Base-by-base conservation (phyloP, 2,113 vertebrate species). In the Salvelinus namaycush region DNA sequence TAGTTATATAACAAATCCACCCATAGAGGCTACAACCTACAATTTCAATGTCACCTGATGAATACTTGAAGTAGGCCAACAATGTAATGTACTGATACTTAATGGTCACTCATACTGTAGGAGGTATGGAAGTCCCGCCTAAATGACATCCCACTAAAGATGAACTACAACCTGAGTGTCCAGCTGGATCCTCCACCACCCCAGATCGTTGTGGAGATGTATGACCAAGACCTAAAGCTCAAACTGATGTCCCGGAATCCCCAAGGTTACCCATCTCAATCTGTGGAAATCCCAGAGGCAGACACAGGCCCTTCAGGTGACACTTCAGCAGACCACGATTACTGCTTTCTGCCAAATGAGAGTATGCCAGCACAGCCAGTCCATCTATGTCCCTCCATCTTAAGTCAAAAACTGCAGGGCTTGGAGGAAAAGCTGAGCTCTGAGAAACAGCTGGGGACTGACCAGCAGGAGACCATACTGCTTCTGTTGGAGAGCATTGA, bases 71-170 rank as follows among this genome's bases (percentile, higher is more conserved):
- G 39, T 44, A 11, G 39, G 39, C 39, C 9, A 44, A 44, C 39
- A 44, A 44, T 44, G 39, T 44, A 44, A 44, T 44, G 39, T 44
- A 44, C 39, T 54, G 51, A 18, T 54, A 18, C 51, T 54, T 16
- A 54, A 59, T 60, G 49, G 14, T 24, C 18, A 59, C 12, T 70
- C 16, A 27, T 26, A 34, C 34, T 68, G 11, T 39, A 95, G 95
- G 93, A 92, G 29, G 68, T 94, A 27, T 95, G 94, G 94, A 95
- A 94, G 86, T 90, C 90, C 0, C 89, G 91, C 57, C 89, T 95
- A 49, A 86, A 91, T 66, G 93, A 92, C 79, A 80, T 71, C 14
- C 90, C 83, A 16, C 81, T 95, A 73, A 83, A 93, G 70, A 77
- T 73, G 68, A 87, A 66, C 67, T 95, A 95, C 81, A 85, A 75